A percentile compares a stretch with the other conserved stretches of the same genome.
Conservation (phyloP, 2,888 invertebrate species). For the Pristionchus entomophagus region DNA sequence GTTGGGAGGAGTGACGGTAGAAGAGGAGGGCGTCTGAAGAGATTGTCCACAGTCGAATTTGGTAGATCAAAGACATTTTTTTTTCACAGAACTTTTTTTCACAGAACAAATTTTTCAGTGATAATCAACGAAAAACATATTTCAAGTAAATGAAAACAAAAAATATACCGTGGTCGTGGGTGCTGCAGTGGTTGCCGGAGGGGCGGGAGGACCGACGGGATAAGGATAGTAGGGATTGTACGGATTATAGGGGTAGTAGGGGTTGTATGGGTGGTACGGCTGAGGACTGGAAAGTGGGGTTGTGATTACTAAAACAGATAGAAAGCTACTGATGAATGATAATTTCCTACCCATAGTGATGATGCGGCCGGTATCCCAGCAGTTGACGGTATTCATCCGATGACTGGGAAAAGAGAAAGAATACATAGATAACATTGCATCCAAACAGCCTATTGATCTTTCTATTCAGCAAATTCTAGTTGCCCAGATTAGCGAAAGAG, state of each 20-base stretch:
- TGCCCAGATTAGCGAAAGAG: too few species aligned
- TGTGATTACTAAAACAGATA: neutral
- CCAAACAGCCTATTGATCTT: too few species aligned
- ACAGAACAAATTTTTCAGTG: too few species aligned
- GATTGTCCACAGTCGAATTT: too few species aligned
- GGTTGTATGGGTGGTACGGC: neutral
- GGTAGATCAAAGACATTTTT: too few species aligned
- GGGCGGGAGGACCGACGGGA: neutral
- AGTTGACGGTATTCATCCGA: neutral
- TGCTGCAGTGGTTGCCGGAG: neutral
- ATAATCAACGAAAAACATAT: too few species aligned
- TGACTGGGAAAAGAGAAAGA: too few species aligned
- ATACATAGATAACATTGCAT: too few species aligned
- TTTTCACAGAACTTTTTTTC: too few species aligned
- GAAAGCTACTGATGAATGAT: neutral
- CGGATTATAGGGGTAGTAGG: neutral
- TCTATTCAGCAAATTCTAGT: too few species aligned
- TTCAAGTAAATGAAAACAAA: too few species aligned
- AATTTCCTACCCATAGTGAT: neutral
- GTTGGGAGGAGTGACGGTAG: neutral
- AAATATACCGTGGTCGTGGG: neutral
- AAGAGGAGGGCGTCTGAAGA: neutral
- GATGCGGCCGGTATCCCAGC: neutral
- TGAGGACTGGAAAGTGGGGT: neutral
- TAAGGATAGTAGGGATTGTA: neutral